Evolutionary conservation across 2,797 vertebrate genomes (phyloP), one percentile per base, ranked within the genome.

Genomic region (Rhadinocentrus ornatus): DNA sequence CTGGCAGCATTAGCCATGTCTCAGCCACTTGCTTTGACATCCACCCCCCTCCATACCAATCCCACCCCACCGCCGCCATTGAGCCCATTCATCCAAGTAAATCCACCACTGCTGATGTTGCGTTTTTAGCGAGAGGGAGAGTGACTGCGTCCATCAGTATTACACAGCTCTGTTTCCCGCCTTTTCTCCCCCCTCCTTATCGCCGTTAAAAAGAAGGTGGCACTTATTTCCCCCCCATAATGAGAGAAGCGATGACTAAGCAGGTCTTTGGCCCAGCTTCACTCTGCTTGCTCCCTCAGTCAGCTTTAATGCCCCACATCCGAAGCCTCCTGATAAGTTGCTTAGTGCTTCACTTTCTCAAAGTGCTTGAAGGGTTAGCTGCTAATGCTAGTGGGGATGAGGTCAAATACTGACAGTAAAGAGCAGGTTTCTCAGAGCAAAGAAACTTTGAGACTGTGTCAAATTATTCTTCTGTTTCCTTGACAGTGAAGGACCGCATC

Each of bases 1-100:
- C 70, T 87, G 74, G 75, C 83, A 77, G 84, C 56, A 89, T 91
- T 89, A 91, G 88, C 86, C 81, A 55, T 85, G 87, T 89, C 84
- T 91, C 89, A 83, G 89, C 89, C 74, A 75, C 88, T 91, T 86
- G 83, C 92, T 88, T 92, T 92, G 89, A 92, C 86, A 85, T 77
- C 85, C 74, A 31, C 58, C 78, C 48, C 76, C 77, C 78, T 58
- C 65, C 53, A 31, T 32, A 15, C 52, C 48, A 53, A 22, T 65
- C 24, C 71, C 53, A 0, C 62, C 65, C 32, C 71, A 24, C 80
- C 62, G 64, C 31, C 41, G 32, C 53, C 57, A n/a, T 62, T 41
- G 44, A 75, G 66, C 80, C 70, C 81, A 84, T 91, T 92, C 88
- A 91, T 86, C 89, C 87, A 80, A 81, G 78, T 86, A 92, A 94